Base-by-base conservation (phyloP, 2,113 vertebrate genomes). In the Stigmatopora nigra region DNA sequence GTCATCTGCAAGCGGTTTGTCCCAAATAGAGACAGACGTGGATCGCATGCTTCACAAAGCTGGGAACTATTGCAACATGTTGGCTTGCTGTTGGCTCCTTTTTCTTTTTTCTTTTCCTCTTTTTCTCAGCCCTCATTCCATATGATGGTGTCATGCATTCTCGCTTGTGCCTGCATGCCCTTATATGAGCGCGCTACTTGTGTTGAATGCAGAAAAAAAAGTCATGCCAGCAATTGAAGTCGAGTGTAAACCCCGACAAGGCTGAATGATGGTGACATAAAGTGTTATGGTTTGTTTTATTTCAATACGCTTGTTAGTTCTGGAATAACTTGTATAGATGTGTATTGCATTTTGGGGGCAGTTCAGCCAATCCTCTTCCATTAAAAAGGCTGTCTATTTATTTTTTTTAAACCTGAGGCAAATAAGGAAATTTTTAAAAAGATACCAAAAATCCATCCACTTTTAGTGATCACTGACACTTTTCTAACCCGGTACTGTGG, bases 1-100 rank as follows among this genome's bases (percentile, higher is more conserved):
- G 86, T 86, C 85, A 86, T 86, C 85, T 87, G 83, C 80, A 82
- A 67, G 85, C 76, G 73, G 81, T 88, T 87, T 84, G 70, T 74
- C 81, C 82, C 84, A 83, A 87, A 86, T 84, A 76, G 82, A 88
- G 82, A 81, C 83, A 78, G 84, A 77, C 78, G 63, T 80, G 75
- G 81, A 81, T 84, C 72, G 81, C 81, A 85, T 84, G 83, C 84
- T 79, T 85, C 82, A 80, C 77, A 86, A 85, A 82, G 72, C 82
- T 85, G 84, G 81, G 84, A 86, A 85, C 80, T 78, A 78, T 79
- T 81, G 70, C 84, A 86, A 75, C 81, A 84, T 84, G 83, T 85
- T 83, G 53, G 46, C 75, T 81, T 9, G 44, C 78, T 78, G 52
- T 82, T 80, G 56, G 53, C 75, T 76, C 55, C 65, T 51, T 80